Conservation (phyloP, 2,797 vertebrate species). For the Poeciliopsis gracilis region DNA sequence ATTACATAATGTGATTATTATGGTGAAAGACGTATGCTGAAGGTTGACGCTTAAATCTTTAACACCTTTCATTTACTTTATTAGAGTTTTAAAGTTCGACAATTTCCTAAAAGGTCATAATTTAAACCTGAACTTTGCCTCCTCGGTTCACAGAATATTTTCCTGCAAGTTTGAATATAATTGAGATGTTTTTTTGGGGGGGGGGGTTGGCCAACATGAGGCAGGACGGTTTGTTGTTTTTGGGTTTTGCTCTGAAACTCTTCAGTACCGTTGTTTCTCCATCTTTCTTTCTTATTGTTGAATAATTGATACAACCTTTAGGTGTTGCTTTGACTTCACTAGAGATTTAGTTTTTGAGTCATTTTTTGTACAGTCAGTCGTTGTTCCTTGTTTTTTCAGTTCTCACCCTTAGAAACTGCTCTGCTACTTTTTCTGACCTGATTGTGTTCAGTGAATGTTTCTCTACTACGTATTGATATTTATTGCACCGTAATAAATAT, state of each 20-base stretch:
- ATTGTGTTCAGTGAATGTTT: neutral
- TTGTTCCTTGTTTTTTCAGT: neutral
- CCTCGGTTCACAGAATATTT: neutral
- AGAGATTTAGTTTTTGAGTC: neutral
- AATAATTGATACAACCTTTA: neutral
- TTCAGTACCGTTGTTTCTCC: neutral
- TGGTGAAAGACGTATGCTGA: conserved; percentile 4
- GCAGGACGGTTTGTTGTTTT: neutral
- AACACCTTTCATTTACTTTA: neutral
- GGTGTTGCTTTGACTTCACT: no score
- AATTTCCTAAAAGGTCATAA: neutral
- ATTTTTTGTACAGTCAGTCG: neutral
- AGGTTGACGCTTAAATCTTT: neutral
- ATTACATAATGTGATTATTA: conserved; percentile 7
- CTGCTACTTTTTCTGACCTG: neutral
- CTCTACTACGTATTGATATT: neutral
- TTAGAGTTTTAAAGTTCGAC: neutral
- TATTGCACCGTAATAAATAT: neutral
- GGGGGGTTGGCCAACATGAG: neutral
- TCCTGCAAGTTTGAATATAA: neutral
- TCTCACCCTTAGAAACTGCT: neutral
- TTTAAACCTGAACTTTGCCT: neutral
- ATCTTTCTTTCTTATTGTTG: neutral
- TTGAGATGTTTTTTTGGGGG: neutral
- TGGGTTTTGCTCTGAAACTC: neutral